Evolutionary conservation across 2,888 invertebrate genomes (phyloP).

Genomic region (Tipula vernalis): DNA sequence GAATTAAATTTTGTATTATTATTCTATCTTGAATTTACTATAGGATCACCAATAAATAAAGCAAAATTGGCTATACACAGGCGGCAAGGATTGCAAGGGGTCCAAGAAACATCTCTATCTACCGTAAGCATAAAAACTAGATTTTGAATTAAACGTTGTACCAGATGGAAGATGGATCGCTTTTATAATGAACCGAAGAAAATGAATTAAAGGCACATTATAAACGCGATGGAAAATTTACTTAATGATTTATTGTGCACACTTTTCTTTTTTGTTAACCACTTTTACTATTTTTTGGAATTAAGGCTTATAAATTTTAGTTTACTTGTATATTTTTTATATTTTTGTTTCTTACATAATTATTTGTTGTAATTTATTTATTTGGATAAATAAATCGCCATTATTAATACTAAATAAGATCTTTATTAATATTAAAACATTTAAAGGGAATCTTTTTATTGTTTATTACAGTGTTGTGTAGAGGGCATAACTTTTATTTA

Average conservation of each 20-base stretch:
- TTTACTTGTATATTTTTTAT: neutral
- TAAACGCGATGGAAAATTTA: neutral
- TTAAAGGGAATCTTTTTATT: neutral
- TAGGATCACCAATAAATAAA: constrained; percentile 74
- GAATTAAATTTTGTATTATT: neutral
- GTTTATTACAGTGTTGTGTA: neutral
- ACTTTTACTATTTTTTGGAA: neutral
- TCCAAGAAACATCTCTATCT: constrained; percentile 67
- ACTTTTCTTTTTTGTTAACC: neutral
- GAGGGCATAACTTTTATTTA: neutral
- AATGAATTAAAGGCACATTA: neutral
- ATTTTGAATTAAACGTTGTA: neutral
- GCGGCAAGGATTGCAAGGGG: constrained; percentile 51
- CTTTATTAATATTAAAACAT: neutral
- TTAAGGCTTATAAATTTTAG: neutral
- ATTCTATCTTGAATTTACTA: constrained; percentile 13
- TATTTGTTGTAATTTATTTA: neutral
- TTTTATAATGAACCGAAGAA: neutral
- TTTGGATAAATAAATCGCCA: neutral
- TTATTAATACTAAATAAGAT: neutral
- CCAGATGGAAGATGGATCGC: neutral
- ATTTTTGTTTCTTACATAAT: neutral
- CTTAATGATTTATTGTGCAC: neutral
- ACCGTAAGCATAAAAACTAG: constrained; percentile 47
- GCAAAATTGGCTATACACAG: constrained; percentile 67